A percentile compares a stretch with the other conserved stretches of the same genome.
phyloP scores from a whole-genome alignment of 2,888 invertebrate species.

The Anagyrus pseudococci region DNA sequence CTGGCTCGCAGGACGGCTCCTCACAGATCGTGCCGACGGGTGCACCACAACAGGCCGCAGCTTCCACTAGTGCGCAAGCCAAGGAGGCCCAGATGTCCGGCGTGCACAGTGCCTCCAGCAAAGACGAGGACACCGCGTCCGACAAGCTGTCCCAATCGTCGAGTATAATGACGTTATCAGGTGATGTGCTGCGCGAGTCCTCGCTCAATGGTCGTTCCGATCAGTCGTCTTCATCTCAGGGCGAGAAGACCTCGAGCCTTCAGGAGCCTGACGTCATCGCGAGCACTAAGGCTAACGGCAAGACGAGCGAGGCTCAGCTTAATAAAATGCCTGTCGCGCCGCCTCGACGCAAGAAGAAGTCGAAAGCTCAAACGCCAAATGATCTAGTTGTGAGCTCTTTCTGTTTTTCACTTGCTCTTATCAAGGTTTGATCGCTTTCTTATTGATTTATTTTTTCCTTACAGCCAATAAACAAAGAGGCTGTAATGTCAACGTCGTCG shows the following conservation, averaged over 20 bases:
- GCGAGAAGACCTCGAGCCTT: constrained; percentile 58
- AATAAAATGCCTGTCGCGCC: constrained; percentile 72
- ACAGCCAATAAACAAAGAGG: constrained; percentile 61
- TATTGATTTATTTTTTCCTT: constrained; percentile 9
- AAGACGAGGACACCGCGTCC: constrained; percentile 57
- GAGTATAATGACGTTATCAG: constrained; percentile 56
- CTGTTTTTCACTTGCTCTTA: constrained; percentile 15
- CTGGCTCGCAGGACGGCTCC: constrained; percentile 65
- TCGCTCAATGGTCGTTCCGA: constrained; percentile 49
- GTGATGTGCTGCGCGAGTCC: constrained; percentile 53
- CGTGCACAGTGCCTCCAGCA: constrained; percentile 54
- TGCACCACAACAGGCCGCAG: constrained; percentile 44
- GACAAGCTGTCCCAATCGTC: constrained; percentile 58
- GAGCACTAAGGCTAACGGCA: constrained; percentile 74
- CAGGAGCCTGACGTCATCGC: constrained; percentile 93
- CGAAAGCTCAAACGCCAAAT: constrained; percentile 60
- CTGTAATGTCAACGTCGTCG: constrained; percentile 63
- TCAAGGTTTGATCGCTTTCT: not conserved
- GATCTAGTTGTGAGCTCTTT: constrained; percentile 57
- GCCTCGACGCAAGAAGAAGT: constrained; percentile 80
- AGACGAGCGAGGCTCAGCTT: constrained; percentile 49
- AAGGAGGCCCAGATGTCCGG: constrained; percentile 56
- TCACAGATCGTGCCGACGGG: constrained; percentile 51
- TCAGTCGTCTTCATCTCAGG: constrained; percentile 48
- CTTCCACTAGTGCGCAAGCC: constrained; percentile 43